Evolutionary conservation across 2,797 vertebrate genomes (phyloP), one percentile per base, ranked within the genome.

Genomic region (Pagetopsis macropterus): DNA sequence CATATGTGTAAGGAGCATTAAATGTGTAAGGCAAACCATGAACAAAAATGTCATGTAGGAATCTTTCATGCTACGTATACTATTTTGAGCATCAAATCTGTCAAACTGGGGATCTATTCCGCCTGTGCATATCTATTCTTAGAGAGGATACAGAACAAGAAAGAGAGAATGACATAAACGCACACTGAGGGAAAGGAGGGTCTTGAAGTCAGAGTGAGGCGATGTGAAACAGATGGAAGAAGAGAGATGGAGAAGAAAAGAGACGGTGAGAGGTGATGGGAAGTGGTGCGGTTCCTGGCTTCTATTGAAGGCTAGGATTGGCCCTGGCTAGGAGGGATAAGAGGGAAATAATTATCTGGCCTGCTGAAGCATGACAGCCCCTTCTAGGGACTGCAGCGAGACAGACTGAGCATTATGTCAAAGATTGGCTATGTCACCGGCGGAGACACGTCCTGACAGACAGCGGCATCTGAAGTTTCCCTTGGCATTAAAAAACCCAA

Each of bases 311-410:
- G 88, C 87, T 80, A 79, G 89, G 92, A 94, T 91, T 93, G 93
- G 88, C 86, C 86, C 93, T 94, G 94, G 93, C 89, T 88, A 93
- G 82, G 87, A 89, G 83, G 94, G 94, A 95, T 96, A 95, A 95
- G 93, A 93, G 90, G 88, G 92, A 95, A 95, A 95, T 96, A 95
- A 96, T 96, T 95, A 95, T 94, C 94, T 77, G 87, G 93, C 88
- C 90, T 94, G 92, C 88, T 95, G 95, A 94, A 95, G 94, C 95
- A 94, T 94, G 95, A 94, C 94, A 91, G 93, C 86, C 88, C 78
- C 88, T 92, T 92, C 91, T 88, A 84, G 85, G 83, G 88, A 87
- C 89, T 88, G 89, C 68, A 75, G 81, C 88, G 88, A 94, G 84
- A 94, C 89, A 94, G 89, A 89, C 84, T 86, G 90, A 91, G 92